A percentile compares a stretch with the other conserved stretches of the same genome.
These are phyloP conservation scores for Stratiolaelaps scimitus DNA, from an alignment of 1,140 invertebrate genomes.

Conservation along the genomic window DNA sequence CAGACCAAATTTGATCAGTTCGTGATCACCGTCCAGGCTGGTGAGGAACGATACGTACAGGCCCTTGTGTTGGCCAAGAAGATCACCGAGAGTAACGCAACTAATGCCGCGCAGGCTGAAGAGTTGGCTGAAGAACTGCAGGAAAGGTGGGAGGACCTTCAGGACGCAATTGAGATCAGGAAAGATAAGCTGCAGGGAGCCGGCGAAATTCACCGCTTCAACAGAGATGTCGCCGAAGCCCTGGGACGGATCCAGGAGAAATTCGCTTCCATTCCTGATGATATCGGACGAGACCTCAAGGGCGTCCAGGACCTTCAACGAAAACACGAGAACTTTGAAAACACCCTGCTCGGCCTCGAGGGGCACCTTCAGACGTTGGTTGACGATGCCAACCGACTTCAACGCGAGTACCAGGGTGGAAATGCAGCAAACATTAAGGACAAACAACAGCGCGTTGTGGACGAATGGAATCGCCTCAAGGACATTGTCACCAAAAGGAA, in stretches of 20 bases:
- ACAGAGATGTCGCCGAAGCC: slow-evolving; percentile 85
- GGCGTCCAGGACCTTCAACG: slow-evolving; percentile 67
- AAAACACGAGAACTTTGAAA: slow-evolving; percentile 85
- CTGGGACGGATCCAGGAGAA: slow-evolving; percentile 78
- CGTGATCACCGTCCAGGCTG: slow-evolving; percentile 75
- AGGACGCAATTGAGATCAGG: slow-evolving; percentile 69
- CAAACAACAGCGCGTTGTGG: slow-evolving; percentile 65
- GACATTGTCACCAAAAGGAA: slow-evolving; percentile 59
- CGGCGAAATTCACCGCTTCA: slow-evolving; percentile 89
- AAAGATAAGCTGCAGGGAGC: slow-evolving; percentile 75
- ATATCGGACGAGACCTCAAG: slow-evolving; percentile 72
- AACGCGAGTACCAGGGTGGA: slow-evolving; percentile 74
- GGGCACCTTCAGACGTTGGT: slow-evolving; percentile 65
- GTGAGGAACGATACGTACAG: slow-evolving; percentile 77
- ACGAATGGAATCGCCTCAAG: slow-evolving; percentile 75
- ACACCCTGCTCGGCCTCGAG: slow-evolving; percentile 82
- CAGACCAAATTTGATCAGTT: slow-evolving; percentile 91
- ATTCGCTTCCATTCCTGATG: slow-evolving; percentile 63
- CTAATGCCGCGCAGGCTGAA: not conserved
- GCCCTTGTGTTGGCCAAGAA: slow-evolving; percentile 83
- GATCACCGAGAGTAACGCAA: slow-evolving; percentile 53
- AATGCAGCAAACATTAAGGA: slow-evolving; percentile 77
- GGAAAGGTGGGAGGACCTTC: slow-evolving; percentile 70
- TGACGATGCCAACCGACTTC: slow-evolving; percentile 75
- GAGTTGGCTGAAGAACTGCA: slow-evolving; percentile 23